phyloP scores from a whole-genome alignment of 2,888 invertebrate species.

The Antheraea assamensis region DNA sequence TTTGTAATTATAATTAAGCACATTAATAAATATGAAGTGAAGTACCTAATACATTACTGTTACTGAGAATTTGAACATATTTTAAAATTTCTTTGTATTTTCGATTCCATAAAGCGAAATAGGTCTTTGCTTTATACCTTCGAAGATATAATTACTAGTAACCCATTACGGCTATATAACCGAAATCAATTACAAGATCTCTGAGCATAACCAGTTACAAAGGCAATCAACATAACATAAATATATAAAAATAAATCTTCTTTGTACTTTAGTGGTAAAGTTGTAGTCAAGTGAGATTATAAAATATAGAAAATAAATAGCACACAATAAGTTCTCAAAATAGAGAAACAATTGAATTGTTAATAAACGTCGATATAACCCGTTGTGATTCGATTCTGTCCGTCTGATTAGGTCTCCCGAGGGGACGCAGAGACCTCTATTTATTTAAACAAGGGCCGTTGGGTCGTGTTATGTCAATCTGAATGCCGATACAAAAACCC shows the following conservation, averaged over 20 bases:
- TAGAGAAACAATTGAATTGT: background rate
- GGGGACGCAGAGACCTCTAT: slow-evolving; percentile 8
- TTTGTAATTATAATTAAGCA: background rate
- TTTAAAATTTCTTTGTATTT: background rate
- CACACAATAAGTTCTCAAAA: background rate
- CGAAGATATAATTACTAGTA: too few species aligned
- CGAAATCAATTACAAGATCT: too few species aligned
- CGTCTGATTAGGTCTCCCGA: slow-evolving; percentile 1
- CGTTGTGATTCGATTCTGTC: slow-evolving; percentile 9
- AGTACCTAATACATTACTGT: background rate
- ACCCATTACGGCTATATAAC: too few species aligned
- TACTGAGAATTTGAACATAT: background rate
- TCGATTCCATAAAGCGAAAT: background rate
- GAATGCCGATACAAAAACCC: background rate
- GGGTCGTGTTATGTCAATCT: slow-evolving; percentile 14
- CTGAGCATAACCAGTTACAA: too few species aligned
- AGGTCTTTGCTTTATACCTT: too few species aligned
- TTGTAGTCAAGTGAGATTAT: background rate
- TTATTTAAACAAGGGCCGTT: slow-evolving; percentile 10
- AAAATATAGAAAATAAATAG: background rate
- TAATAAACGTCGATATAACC: slow-evolving; percentile 7
- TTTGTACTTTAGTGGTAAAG: background rate
- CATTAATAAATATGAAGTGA: background rate
- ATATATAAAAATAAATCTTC: too few species aligned
- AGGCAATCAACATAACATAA: too few species aligned